A percentile compares a stretch with the other conserved stretches of the same genome.
These are phyloP conservation scores for Acronicta aceris DNA, from an alignment of 2,888 invertebrate genomes.

Conservation along the genomic window DNA sequence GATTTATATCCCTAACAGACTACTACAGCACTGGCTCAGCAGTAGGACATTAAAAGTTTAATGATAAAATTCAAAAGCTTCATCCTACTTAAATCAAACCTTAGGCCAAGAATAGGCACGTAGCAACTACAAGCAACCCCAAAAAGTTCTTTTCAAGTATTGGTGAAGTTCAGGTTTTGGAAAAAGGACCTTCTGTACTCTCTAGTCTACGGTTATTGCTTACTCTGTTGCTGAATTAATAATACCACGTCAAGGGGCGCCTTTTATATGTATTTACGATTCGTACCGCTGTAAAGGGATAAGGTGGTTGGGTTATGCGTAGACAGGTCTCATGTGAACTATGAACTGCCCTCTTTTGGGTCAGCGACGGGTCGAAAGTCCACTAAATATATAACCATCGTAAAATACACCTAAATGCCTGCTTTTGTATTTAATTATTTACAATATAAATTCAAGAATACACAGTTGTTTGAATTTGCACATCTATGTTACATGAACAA, in stretches of 20 bases:
- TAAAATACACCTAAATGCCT: conserved; percentile 29
- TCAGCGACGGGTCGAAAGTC: conserved; percentile 17
- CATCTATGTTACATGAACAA: neutral
- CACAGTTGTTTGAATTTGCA: conserved; percentile 15
- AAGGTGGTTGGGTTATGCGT: conserved; percentile 18
- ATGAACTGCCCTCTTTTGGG: conserved; percentile 30
- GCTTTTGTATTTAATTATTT: conserved; percentile 12
- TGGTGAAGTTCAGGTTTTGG: neutral
- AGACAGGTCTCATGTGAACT: conserved; percentile 40
- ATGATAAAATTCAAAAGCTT: no score
- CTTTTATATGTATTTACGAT: conserved; percentile 66
- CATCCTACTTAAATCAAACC: no score
- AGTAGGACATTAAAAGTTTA: no score
- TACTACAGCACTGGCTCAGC: no score
- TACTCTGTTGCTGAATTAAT: conserved; percentile 68
- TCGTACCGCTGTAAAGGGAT: conserved; percentile 53
- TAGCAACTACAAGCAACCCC: no score
- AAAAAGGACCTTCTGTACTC: conserved; percentile 22
- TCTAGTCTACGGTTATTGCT: conserved; percentile 26
- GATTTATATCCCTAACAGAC: no score
- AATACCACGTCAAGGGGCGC: conserved; percentile 62
- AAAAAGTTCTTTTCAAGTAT: no score
- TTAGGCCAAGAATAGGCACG: no score
- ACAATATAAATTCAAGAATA: conserved; percentile 19
- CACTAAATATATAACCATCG: conserved; percentile 32